Base-by-base conservation (phyloP, 1,140 invertebrate genomes). In the Drosophila auraria region DNA sequence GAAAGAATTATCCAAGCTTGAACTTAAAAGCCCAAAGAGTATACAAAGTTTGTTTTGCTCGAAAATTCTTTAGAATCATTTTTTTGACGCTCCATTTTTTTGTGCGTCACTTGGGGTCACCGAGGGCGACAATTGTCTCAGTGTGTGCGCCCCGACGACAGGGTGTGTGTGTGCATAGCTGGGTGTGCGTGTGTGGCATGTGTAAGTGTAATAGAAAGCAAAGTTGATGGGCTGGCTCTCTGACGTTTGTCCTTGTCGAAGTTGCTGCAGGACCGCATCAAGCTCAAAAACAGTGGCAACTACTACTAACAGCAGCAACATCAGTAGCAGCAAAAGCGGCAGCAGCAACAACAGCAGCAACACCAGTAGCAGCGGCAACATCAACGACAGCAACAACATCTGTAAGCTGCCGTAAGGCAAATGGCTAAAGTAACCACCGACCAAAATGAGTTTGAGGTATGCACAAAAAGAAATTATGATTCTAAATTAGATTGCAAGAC, bases 181-280 rank as follows among this genome's bases (percentile, higher is more conserved):
- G 49, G 42, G 45, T 58, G 69, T 63, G 71, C 62, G 80, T 57
- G 74, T 87, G 65, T 74, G 80, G 87, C 86, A 70, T 76, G 83
- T 84, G 81, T 79, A 90, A 89, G 86, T 84, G 84, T 90, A 87
- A 87, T 87, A 89, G 84, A 87, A 87, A 87, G 84, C 78, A 78
- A 84, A 87, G 73, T 65, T 87, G 84, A 78, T 81, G 84, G 83
- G 72, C 66, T 82, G 83, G 79, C 71, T 53, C 79, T 49, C 74
- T 65, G 63, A 64, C 66, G 74, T 78, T 79, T 51, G 62, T 71
- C 56, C 66, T 63, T 56, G 64, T 27, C 49, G 77, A 80, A 83
- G 81, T 70, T 64, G 80, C 79, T 65, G 64, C 69, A 56, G 66
- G 80, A 84, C 82, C 82, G 63, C 82, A 83, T 73, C 81, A 75